Conservation (phyloP, 2,888 invertebrate species). For the Stomorhina lunata region DNA sequence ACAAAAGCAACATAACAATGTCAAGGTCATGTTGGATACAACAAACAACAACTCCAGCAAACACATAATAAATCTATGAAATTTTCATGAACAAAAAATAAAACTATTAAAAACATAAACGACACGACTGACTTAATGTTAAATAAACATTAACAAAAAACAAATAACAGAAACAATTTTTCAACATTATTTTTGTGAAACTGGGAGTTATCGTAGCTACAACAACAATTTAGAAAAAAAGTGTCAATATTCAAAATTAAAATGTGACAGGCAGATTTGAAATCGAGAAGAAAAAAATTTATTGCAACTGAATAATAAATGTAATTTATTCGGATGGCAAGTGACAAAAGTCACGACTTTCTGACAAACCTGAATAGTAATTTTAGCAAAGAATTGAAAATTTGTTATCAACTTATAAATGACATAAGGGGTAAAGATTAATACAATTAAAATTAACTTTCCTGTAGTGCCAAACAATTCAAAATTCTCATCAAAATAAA, state of each 20-base stretch:
- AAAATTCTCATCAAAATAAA: too few species aligned
- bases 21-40: constrained; percentile 56
- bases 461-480: too few species aligned
- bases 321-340: constrained; percentile 25
- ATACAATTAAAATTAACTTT: too few species aligned
- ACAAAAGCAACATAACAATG: constrained; percentile 51
- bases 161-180: constrained; percentile 18
- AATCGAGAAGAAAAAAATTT: constrained; percentile 2
- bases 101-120: constrained; percentile 41
- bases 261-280: constrained; percentile 39
- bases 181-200: neutral
- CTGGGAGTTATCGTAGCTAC: neutral
- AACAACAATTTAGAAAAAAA: constrained; percentile 20
- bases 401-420: neutral
- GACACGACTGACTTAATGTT: constrained; percentile 23
- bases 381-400: too few species aligned
- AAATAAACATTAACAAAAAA: constrained; percentile 15
- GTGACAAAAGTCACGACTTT: constrained; percentile 52
- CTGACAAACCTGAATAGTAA: constrained; percentile 16
- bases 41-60: neutral
- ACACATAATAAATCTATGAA: neutral
- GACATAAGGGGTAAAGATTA: neutral
- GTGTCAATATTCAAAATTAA: constrained; percentile 40
- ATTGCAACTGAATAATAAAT: neutral
- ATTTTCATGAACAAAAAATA: constrained; percentile 52